Base-by-base conservation (phyloP, 2,113 vertebrate species). In the Seriola quinqueradiata region DNA sequence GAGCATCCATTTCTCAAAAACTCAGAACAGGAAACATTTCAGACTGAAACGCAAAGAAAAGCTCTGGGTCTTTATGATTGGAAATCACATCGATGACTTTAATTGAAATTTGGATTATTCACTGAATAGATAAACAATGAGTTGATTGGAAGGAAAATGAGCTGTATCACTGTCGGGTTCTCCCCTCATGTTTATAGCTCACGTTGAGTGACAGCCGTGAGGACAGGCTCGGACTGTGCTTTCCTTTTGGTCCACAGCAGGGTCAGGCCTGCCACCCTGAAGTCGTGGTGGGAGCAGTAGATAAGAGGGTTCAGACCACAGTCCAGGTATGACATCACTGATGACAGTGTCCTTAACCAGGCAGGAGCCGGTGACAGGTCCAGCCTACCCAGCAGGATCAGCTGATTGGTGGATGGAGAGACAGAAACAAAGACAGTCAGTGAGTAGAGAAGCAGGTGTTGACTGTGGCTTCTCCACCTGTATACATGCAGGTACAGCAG, bases 261-360 rank as follows among this genome's bases (percentile, higher is more conserved):
- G 13, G 91, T 86, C 5, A 95, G 87, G 13, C 92, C 82, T 0
- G 90, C 93, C 73, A 92, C 80, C 64, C 94, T 72, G 60, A 95
- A 96, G 48, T 92, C 87, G 65, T 80, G 89, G 79, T 96, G 90
- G 52, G 80, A 89, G 73, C 86, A 94, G 91, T 95, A 96, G 84
- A 95, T 94, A 0, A 95, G 75, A 50, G 95, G 94, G 75, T 96
- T 95, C 60, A 95, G 68, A 52, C 82, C 48, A 63, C 94, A 96
- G 91, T 95, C 89, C 79, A 96, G 84, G 77, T 95, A 96, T 0
- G 94, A 92, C 92, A 94, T 93, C 38, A 95, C 83, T 25, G 94
- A 93, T 32, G 95, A 93, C 46, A 95, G 28, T 0, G 95, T 94
- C 64, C 94, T 92, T 25, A 95, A 84, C 94, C 94, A 94, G 7